A percentile compares a stretch with the other conserved stretches of the same genome.
Evolutionary conservation across 2,888 invertebrate genomes (phyloP).

Genomic region (Sipha maydis): DNA sequence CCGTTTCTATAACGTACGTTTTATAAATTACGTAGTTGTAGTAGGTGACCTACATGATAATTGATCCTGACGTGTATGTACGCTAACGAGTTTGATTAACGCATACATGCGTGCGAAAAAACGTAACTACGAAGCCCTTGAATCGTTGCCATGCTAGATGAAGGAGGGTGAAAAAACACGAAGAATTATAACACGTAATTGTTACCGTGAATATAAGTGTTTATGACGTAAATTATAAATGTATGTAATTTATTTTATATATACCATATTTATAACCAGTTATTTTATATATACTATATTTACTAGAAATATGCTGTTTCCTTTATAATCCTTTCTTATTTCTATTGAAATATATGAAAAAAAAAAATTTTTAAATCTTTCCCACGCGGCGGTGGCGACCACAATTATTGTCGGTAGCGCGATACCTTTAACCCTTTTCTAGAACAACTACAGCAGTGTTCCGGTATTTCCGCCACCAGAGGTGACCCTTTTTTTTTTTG

Average conservation of each 20-base stretch:
- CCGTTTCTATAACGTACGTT: not conserved
- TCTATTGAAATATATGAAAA: slow-evolving; percentile 8
- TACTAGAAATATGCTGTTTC: not conserved
- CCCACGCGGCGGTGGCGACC: slow-evolving; percentile 17
- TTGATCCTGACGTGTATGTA: too few species aligned
- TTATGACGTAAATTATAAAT: not conserved
- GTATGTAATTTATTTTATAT: not conserved
- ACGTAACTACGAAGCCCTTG: not conserved
- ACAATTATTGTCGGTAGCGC: not conserved
- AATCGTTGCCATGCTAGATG: not conserved
- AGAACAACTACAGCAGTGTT: not conserved
- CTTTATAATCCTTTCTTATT: slow-evolving; percentile 18
- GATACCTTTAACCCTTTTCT: slow-evolving; percentile 46
- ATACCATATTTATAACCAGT: too few species aligned
- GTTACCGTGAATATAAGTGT: not conserved
- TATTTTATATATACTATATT: not conserved
- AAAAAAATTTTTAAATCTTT: slow-evolving; percentile 13
- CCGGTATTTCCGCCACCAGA: not conserved
- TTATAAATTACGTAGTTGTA: not conserved
- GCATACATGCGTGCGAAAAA: not conserved
- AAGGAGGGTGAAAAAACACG: not conserved
- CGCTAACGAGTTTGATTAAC: not conserved
- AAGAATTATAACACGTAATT: not conserved
- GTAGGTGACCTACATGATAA: not conserved
- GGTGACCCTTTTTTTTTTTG: slow-evolving; percentile 33